Evolutionary conservation across 37 sponge, comb jelly and placozoan species (phyloP).

Genomic region (Halichondria panicea): DNA sequence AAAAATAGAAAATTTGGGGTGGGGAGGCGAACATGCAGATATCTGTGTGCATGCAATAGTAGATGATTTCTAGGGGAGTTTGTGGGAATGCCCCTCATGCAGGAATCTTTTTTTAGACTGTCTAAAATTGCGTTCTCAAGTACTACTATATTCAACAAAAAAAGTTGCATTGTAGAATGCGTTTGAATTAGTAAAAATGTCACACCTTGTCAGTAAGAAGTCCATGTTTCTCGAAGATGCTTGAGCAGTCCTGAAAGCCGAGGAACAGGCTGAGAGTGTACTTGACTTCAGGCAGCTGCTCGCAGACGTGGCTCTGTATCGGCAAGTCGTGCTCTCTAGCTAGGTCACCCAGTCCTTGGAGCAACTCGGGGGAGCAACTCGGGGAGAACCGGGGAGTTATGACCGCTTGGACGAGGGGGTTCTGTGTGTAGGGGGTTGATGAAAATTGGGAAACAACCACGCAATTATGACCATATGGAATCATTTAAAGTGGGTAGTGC

Average conservation of each 20-base stretch:
- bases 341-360: slow-evolving; percentile 37
- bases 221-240: slow-evolving; percentile 26
- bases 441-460: neutral
- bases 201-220: slow-evolving; percentile 44
- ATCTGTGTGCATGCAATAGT: neutral
- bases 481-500: neutral
- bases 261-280: slow-evolving; percentile 41
- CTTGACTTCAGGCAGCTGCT: slow-evolving; percentile 49
- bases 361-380: slow-evolving; percentile 37
- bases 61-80: neutral
- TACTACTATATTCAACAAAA: too few species aligned
- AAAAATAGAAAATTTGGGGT: neutral
- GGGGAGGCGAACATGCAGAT: neutral
- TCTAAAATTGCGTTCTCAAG: too few species aligned
- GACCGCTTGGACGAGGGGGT: slow-evolving; percentile 51
- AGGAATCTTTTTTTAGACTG: neutral
- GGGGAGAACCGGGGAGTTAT: slow-evolving; percentile 70
- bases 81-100: neutral
- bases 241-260: slow-evolving; percentile 2
- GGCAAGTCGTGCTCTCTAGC: slow-evolving; percentile 29
- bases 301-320: slow-evolving; percentile 70
- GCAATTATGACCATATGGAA: neutral
- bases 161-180: too few species aligned
- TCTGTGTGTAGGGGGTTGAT: slow-evolving; percentile 14
- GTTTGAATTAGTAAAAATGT: too few species aligned